Base-by-base conservation (phyloP, 2,888 invertebrate species). In the Lepidochrysops patricia region DNA sequence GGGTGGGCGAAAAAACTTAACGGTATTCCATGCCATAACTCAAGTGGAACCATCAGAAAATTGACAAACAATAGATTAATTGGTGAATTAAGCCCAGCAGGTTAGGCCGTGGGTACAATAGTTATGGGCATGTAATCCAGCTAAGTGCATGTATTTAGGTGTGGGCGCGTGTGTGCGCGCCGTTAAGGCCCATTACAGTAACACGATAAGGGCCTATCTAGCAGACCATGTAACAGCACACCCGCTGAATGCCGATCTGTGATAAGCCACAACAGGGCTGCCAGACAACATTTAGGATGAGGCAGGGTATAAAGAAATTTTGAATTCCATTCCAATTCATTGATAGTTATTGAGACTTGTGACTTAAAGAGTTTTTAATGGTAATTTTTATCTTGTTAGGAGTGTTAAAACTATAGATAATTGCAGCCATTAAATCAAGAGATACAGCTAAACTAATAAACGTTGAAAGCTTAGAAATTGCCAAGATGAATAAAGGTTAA, bases 231-330 rank as follows among this genome's bases (percentile, higher is more conserved):
- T 64, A 60, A 62, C 61, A 59, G 60, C 60, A 64, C 60, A 70
- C 71, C 72, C 66, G 68, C 67, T 68, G 72, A 74, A 79, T 77
- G 71, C 74, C 72, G 75, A 81, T 79, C 70, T 62, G 49, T 58
- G 79, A 79, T 76, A 77, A 70, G 61, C 61, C 37, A 34, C 50
- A 26, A 4, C 37, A 61, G 61, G 61, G 61, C 29, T 61, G 43
- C 29, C 52, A 23, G 15, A 12, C 0, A 32, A 6, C 26, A 7
- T 48, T 49, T 50, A 25, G 9, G n/a, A n/a, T n/a, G n/a, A n/a
- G n/a, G n/a, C n/a, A n/a, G n/a, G n/a, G n/a, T n/a, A n/a, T n/a
- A n/a, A n/a, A n/a, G n/a, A n/a, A n/a, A n/a, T n/a, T n/a, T n/a
- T n/a, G n/a, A n/a, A n/a, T n/a, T n/a, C n/a, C n/a, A n/a, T n/a